phyloP scores from a whole-genome alignment of 2,888 invertebrate genomes.

The Parasteatoda lunata region DNA sequence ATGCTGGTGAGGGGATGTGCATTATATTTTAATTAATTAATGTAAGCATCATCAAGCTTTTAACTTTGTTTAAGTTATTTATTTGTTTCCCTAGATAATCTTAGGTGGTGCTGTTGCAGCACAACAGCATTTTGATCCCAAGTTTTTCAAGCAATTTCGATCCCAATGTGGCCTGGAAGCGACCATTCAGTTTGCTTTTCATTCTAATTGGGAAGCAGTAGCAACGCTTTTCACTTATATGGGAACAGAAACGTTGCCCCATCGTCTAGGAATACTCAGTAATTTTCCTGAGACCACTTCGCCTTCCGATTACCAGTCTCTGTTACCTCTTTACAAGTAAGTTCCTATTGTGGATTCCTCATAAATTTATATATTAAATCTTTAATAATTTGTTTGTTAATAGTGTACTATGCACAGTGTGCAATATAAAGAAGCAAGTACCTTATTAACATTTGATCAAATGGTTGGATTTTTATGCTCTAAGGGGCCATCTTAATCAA shows the following conservation, averaged over 20 bases:
- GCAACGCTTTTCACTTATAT: slow-evolving; percentile 81
- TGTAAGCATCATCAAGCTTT: too few relatives aligned
- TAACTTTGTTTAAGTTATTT: not conserved
- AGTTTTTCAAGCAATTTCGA: slow-evolving; percentile 82
- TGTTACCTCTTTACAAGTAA: slow-evolving; percentile 79
- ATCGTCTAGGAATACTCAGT: slow-evolving; percentile 80
- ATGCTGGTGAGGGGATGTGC: too few relatives aligned
- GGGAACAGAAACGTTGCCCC: slow-evolving; percentile 78
- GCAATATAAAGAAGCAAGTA: too few relatives aligned
- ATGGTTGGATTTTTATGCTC: too few relatives aligned
- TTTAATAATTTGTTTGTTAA: too few relatives aligned
- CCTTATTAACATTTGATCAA: too few relatives aligned
- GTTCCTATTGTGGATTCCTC: not conserved
- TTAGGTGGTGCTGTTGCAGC: slow-evolving; percentile 77
- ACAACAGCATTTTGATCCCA: slow-evolving; percentile 80
- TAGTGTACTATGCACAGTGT: too few relatives aligned
- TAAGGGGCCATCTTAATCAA: too few relatives aligned
- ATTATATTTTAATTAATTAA: too few relatives aligned
- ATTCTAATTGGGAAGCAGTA: slow-evolving; percentile 80
- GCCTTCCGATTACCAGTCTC: slow-evolving; percentile 80
- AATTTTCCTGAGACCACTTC: slow-evolving; percentile 83
- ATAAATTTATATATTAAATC: too few relatives aligned
- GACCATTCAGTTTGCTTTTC: slow-evolving; percentile 82
- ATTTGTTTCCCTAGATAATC: slow-evolving; percentile 77
- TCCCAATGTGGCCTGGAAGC: slow-evolving; percentile 77